Evolutionary conservation across 2,888 invertebrate species (phyloP).

Genomic region (Diarsia rubi): DNA sequence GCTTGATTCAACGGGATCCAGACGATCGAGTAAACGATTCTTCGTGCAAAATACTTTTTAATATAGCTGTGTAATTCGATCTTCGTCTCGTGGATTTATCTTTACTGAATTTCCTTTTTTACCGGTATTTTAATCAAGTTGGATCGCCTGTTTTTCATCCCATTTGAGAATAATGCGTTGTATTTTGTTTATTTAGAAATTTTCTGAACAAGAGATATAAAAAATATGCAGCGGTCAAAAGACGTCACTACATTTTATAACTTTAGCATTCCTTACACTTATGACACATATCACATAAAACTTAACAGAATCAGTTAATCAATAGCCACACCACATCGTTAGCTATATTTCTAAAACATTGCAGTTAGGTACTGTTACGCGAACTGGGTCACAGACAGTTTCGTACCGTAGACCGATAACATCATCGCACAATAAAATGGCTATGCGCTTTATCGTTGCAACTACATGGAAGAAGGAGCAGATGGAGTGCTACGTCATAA

Average conservation of each 20-base stretch:
- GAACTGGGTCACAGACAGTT: slow-evolving; percentile 69
- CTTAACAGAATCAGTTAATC: slow-evolving; percentile 46
- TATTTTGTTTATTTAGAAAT: neutral
- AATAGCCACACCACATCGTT: slow-evolving; percentile 47
- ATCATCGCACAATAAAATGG: slow-evolving; percentile 66
- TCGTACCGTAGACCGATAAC: slow-evolving; percentile 70
- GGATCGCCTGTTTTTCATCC: slow-evolving; percentile 11
- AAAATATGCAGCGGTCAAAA: neutral
- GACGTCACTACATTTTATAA: neutral
- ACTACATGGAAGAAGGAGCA: slow-evolving; percentile 18
- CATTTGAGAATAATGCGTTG: neutral
- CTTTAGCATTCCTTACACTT: slow-evolving; percentile 5
- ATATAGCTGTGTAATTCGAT: slow-evolving; percentile 50
- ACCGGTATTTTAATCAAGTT: slow-evolving; percentile 34
- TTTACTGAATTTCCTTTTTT: slow-evolving; percentile 50
- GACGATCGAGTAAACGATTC: slow-evolving; percentile 48
- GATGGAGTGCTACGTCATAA: slow-evolving; percentile 18
- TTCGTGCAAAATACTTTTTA: slow-evolving; percentile 58
- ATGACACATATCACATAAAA: slow-evolving; percentile 27
- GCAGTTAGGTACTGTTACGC: slow-evolving; percentile 66
- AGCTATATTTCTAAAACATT: slow-evolving; percentile 64
- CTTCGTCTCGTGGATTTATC: slow-evolving; percentile 49
- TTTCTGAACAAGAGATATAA: neutral
- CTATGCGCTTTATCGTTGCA: slow-evolving; percentile 67
- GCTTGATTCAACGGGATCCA: slow-evolving; percentile 45